Percentiles rank a stretch among this genome's conserved stretches.
Evolutionary conservation across 2,888 invertebrate species (phyloP).

Genomic region (Pammene aurita): DNA sequence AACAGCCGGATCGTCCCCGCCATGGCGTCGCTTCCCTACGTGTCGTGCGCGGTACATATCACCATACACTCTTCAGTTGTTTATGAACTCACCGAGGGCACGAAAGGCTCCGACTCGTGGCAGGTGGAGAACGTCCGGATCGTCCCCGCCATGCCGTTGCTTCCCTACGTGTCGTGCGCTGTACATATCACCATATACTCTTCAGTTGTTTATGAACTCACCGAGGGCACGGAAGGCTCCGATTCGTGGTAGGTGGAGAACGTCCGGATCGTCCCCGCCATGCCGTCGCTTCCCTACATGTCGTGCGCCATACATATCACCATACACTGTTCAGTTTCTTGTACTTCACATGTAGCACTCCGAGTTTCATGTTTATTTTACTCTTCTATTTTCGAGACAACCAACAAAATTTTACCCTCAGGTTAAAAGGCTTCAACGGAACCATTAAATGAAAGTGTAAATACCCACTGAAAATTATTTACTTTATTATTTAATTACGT

Average conservation of each 20-base stretch:
- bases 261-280: constrained; percentile 77
- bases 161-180: constrained; percentile 39
- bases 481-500: too few relatives aligned
- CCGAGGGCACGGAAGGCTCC: constrained; percentile 68
- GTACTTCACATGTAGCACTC: not conserved
- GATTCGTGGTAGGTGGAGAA: constrained; percentile 72
- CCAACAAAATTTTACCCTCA: not conserved
- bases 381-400: not conserved
- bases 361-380: constrained; percentile 8
- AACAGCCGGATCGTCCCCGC: constrained; percentile 75
- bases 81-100: constrained; percentile 66
- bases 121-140: constrained; percentile 73
- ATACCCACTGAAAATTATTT: too few relatives aligned
- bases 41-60: constrained; percentile 36
- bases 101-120: constrained; percentile 69
- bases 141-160: constrained; percentile 70
- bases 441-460: not conserved
- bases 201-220: constrained; percentile 52
- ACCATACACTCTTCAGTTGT: not conserved
- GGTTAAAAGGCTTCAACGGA: not conserved
- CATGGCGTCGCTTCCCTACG: constrained; percentile 56
- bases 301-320: constrained; percentile 32
- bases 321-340: constrained; percentile 15
- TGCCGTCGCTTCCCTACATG: constrained; percentile 50
- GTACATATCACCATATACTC: constrained; percentile 24